These are phyloP conservation scores for Drosophila meridionalis DNA, from an alignment of 2,888 invertebrate genomes.

Conservation along the genomic window DNA sequence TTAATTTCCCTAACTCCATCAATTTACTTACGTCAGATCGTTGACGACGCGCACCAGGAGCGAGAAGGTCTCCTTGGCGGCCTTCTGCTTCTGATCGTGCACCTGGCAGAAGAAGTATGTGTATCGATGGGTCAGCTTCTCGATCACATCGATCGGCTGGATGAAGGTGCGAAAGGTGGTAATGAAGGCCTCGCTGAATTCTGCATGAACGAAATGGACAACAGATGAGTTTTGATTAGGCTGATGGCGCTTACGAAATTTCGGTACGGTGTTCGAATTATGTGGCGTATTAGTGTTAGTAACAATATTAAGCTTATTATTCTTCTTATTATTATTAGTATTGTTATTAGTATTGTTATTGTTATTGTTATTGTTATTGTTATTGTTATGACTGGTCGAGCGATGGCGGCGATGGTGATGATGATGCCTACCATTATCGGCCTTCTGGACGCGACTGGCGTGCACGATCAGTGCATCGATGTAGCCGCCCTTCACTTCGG, in stretches of 20 bases:
- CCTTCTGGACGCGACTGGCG: slow-evolving; percentile 96
- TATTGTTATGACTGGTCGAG: slow-evolving; percentile 3
- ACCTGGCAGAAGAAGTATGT: slow-evolving; percentile 89
- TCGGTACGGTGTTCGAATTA: slow-evolving; percentile 26
- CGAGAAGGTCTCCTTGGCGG: slow-evolving; percentile 94
- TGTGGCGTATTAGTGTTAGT: slow-evolving; percentile 1
- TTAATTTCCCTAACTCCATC: too few relatives aligned
- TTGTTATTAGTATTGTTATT: slow-evolving; percentile 4
- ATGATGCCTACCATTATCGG: slow-evolving; percentile 83
- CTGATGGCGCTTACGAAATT: slow-evolving; percentile 30
- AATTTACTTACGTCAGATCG: slow-evolving; percentile 93
- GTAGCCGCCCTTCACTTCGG: slow-evolving; percentile 96
- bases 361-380: slow-evolving; percentile 7
- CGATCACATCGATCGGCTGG: slow-evolving; percentile 93
- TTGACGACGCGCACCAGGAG: slow-evolving; percentile 97
- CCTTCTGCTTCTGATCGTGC: slow-evolving; percentile 89
- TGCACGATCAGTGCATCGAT: slow-evolving; percentile 97
- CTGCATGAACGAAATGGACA: slow-evolving; percentile 70
- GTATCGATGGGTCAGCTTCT: slow-evolving; percentile 90
- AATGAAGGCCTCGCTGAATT: slow-evolving; percentile 94
- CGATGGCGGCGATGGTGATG: slow-evolving; percentile 35
- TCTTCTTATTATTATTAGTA: neutral
- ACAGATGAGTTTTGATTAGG: slow-evolving; percentile 40
- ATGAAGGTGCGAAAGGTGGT: slow-evolving; percentile 99
- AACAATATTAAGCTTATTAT: neutral